phyloP scores from a whole-genome alignment of 2,888 invertebrate genomes.

The Acrocera orbiculus region DNA sequence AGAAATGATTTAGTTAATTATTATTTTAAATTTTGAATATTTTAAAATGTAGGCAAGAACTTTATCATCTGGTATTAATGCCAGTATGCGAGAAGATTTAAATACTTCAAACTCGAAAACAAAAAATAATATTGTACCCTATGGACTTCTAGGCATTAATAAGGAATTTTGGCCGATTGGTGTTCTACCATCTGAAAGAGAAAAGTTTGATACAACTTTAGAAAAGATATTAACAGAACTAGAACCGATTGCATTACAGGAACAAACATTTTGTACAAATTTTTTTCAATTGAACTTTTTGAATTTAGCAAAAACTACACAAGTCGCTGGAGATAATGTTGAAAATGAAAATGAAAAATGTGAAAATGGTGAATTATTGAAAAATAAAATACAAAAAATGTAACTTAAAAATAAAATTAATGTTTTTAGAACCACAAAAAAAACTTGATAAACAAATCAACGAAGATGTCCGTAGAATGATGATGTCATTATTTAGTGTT shows the following conservation, averaged over 20 bases:
- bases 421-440: conserved; percentile 27
- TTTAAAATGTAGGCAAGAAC: conserved; percentile 22
- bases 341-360: not conserved
- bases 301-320: conserved; percentile 38
- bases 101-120: conserved; percentile 30
- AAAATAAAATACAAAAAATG: not conserved
- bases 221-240: conserved; percentile 76
- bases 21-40: conserved; percentile 1
- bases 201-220: conserved; percentile 47
- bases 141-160: conserved; percentile 40
- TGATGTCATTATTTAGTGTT: conserved; percentile 75
- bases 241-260: conserved; percentile 80
- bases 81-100: conserved; percentile 31
- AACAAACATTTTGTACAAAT: conserved; percentile 84
- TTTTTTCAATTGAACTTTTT: conserved; percentile 83
- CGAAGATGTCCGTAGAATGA: conserved; percentile 67
- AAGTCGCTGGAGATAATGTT: conserved; percentile 30
- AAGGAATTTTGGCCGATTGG: conserved; percentile 46
- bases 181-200: conserved; percentile 39
- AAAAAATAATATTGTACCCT: conserved; percentile 25
- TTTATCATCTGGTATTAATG: conserved; percentile 21
- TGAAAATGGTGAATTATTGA: not conserved
- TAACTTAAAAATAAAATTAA: not conserved
- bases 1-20: conserved; percentile 11
- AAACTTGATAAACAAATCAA: conserved; percentile 52